Evolutionary conservation across 2,113 vertebrate species (phyloP).

Genomic region (rabbit (Oryctolagus cuniculus)): mOryCun1.1 NC_091446.1:6675001-6675500

Average conservation of each 20-base stretch:
- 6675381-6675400: constrained; percentile 95
- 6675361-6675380: constrained; percentile 95
- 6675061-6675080: constrained; percentile 92
- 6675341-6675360: constrained; percentile 94
- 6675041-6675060: constrained; percentile 92
- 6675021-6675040: constrained; percentile 93
- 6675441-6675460: constrained; percentile 94
- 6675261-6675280: constrained; percentile 97
- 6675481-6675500: constrained; percentile 94
- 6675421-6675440: constrained; percentile 94
- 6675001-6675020: constrained; percentile 92
- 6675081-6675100: constrained; percentile 91
- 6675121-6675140: constrained; percentile 92
- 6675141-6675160: constrained; percentile 92
- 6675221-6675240: constrained; percentile 93
- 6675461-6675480: constrained; percentile 94
- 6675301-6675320: constrained; percentile 96
- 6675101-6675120: constrained; percentile 92
- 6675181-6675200: constrained; percentile 92
- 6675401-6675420: constrained; percentile 95
- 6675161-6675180: constrained; percentile 92
- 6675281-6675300: constrained; percentile 98
- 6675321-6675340: constrained; percentile 95
- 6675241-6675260: constrained; percentile 96
- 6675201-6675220: constrained; percentile 91